These are phyloP conservation scores for Mohoua ochrocephala DNA, from an alignment of 2,113 vertebrate genomes.

Conservation along the genomic window DNA sequence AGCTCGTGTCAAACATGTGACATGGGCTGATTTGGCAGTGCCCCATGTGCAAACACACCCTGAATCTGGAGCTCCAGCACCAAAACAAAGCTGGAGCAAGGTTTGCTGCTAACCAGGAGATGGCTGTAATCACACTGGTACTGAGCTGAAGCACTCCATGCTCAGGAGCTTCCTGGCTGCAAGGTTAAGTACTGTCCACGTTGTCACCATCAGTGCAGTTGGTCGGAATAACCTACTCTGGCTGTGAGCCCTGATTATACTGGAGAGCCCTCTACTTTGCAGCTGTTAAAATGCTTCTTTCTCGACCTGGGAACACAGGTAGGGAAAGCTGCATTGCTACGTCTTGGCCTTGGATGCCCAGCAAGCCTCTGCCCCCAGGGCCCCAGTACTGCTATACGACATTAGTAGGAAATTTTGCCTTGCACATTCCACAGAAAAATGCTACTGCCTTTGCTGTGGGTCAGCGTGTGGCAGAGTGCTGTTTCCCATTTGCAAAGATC, in stretches of 20 bases:
- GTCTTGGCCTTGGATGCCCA: background rate
- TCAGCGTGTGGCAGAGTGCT: fast-evolving
- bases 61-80: background rate
- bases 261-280: background rate
- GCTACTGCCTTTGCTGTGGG: background rate
- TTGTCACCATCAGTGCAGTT: background rate
- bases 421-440: background rate
- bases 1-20: background rate
- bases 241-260: background rate
- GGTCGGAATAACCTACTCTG: background rate
- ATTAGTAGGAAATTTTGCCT: background rate
- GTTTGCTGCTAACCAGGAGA: background rate
- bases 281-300: background rate
- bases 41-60: background rate
- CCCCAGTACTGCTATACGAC: background rate
- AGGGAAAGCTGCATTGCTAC: background rate
- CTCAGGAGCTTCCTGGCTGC: background rate
- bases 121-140: background rate
- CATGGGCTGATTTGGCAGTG: background rate
- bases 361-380: background rate
- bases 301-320: fast-evolving
- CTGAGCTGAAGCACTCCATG: background rate
- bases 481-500: background rate
- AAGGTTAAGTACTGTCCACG: background rate
- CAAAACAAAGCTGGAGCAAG: background rate